Evolutionary conservation across 2,888 invertebrate genomes (phyloP).

Genomic region (Endomychus coccineus): DNA sequence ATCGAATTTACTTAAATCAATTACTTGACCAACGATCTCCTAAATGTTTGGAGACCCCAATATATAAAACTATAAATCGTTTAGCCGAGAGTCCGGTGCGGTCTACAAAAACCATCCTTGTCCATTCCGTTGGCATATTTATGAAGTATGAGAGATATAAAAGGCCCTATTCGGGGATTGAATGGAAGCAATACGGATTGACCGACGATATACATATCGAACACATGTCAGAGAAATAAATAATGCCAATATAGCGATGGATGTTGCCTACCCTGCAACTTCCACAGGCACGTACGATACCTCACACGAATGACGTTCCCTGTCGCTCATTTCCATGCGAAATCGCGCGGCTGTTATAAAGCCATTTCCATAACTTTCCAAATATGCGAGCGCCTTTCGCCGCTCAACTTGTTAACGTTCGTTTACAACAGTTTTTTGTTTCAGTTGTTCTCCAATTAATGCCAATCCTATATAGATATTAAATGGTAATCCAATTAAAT

Average conservation of each 20-base stretch:
- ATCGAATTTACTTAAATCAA: slow-evolving; percentile 32
- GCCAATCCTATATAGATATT: too few species aligned
- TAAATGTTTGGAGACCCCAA: slow-evolving; percentile 32
- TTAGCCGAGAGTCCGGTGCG: slow-evolving; percentile 29
- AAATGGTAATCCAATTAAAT: too few species aligned
- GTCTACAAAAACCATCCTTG: slow-evolving; percentile 30
- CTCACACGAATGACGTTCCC: slow-evolving; percentile 8
- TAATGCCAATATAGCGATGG: slow-evolving; percentile 38
- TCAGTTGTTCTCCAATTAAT: too few species aligned
- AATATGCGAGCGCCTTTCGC: too few species aligned
- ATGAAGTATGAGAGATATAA: slow-evolving; percentile 37
- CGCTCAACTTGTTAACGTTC: too few species aligned
- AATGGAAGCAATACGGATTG: slow-evolving; percentile 38
- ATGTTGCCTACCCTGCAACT: slow-evolving; percentile 32
- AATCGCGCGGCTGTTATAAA: slow-evolving; percentile 27
- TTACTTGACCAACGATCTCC: slow-evolving; percentile 34
- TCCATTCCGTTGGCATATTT: slow-evolving; percentile 36
- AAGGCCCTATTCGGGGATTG: slow-evolving; percentile 25
- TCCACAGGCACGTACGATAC: slow-evolving; percentile 28
- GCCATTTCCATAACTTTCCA: slow-evolving; percentile 25
- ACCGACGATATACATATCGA: slow-evolving; percentile 44
- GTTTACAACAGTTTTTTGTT: too few species aligned
- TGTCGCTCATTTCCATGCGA: slow-evolving; percentile 6
- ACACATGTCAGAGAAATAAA: slow-evolving; percentile 43
- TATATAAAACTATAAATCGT: slow-evolving; percentile 40